Conservation (phyloP, 92 coral and sea anemone species). For the Porites cylindrica region DNA sequence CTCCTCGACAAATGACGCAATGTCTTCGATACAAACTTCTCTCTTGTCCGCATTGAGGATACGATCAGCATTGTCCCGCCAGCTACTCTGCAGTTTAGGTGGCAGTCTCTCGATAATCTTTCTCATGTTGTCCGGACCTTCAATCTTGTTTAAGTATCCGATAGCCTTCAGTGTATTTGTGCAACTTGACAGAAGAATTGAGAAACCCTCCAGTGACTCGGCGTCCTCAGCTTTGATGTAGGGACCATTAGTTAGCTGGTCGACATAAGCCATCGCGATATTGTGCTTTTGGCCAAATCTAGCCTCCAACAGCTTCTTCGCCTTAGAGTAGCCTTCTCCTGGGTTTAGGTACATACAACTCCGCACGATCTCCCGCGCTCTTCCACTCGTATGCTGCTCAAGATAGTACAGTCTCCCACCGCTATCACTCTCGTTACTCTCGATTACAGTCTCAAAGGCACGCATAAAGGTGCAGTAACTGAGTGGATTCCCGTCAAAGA, state of each 20-base stretch:
- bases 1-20: slow-evolving; percentile 50
- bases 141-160: slow-evolving; percentile 35
- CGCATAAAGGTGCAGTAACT: slow-evolving; percentile 26
- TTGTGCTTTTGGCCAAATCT: no score
- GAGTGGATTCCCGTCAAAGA: slow-evolving; percentile 32
- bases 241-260: not conserved
- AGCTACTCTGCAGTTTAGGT: slow-evolving; percentile 35
- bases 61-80: slow-evolving; percentile 54
- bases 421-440: slow-evolving; percentile 18
- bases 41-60: slow-evolving; percentile 42
- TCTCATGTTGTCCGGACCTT: slow-evolving; percentile 45
- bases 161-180: slow-evolving; percentile 44
- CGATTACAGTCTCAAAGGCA: slow-evolving; percentile 32
- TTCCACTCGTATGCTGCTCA: slow-evolving; percentile 39
- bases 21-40: slow-evolving; percentile 58
- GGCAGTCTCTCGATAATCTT: slow-evolving; percentile 51
- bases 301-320: no score
- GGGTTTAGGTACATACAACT: slow-evolving; percentile 1
- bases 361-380: slow-evolving; percentile 44
- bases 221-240: slow-evolving; percentile 52
- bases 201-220: slow-evolving; percentile 31
- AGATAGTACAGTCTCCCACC: slow-evolving; percentile 41
- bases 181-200: slow-evolving; percentile 45
- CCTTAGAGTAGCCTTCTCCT: no score
- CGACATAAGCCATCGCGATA: no score